phyloP scores from a whole-genome alignment of 2,113 vertebrate genomes.

The Probosciger aterrimus region DNA sequence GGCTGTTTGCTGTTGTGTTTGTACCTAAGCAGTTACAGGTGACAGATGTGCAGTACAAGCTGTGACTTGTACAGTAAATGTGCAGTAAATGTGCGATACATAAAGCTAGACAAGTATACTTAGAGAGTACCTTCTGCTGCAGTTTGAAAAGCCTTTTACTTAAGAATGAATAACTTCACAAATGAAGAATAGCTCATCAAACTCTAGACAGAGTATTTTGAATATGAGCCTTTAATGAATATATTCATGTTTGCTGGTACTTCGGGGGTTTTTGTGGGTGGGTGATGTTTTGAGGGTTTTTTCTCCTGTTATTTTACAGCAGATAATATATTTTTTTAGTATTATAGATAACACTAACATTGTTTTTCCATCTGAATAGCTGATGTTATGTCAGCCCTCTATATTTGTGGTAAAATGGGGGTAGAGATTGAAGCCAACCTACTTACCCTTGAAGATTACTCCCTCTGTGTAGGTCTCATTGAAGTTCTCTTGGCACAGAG shows the following conservation, averaged over 20 bases:
- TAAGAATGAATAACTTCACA: background rate
- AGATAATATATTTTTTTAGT: background rate
- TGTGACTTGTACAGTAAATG: background rate
- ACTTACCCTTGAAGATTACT: background rate
- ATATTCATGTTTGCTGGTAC: background rate
- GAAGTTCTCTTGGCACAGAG: background rate
- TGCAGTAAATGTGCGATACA: background rate
- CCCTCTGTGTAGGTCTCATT: background rate
- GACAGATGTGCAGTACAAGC: background rate
- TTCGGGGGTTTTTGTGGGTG: accelerated
- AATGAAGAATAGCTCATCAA: background rate
- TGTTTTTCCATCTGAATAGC: background rate
- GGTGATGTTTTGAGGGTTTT: background rate
- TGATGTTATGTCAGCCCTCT: background rate
- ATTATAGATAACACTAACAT: accelerated
- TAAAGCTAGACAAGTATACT: background rate
- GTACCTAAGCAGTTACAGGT: background rate
- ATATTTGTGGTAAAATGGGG: background rate
- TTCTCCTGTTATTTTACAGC: background rate
- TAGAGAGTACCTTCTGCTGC: background rate
- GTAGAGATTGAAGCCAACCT: background rate
- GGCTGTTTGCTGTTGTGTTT: background rate
- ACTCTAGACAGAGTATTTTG: background rate
- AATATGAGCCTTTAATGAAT: background rate
- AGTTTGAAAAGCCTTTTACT: background rate